phyloP scores from a whole-genome alignment of 2,797 vertebrate species.

The Phataginus tricuspis region DNA sequence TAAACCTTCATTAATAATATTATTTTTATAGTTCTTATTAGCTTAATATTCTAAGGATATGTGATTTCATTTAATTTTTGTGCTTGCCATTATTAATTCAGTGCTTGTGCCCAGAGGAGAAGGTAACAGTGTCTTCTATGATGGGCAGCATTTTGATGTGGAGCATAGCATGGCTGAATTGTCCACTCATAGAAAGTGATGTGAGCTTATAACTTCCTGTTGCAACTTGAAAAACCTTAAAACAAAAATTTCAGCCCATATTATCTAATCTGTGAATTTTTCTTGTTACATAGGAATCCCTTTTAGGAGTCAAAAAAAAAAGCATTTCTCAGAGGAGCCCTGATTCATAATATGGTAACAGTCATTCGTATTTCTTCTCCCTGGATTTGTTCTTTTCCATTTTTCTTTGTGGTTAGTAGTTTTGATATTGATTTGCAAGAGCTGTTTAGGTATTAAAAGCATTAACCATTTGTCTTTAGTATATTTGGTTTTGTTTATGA shows the following conservation, averaged over 20 bases:
- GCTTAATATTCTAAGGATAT: background rate
- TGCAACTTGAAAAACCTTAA: background rate
- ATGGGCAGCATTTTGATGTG: background rate
- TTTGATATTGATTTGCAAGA: conserved; percentile 7
- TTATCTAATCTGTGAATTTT: background rate
- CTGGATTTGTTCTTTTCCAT: background rate
- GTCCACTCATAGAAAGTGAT: background rate
- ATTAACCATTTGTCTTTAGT: background rate
- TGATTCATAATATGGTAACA: background rate
- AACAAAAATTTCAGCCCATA: background rate
- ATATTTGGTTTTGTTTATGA: background rate
- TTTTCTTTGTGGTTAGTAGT: conserved; percentile 6
- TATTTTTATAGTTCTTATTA: background rate
- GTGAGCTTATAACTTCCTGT: background rate
- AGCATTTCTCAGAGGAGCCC: background rate
- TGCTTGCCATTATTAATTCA: background rate
- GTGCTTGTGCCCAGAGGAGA: background rate
- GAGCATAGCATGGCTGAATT: background rate
- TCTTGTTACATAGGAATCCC: background rate
- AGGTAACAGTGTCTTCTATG: no score
- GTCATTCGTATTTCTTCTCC: background rate
- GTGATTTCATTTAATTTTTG: background rate
- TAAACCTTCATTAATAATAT: background rate
- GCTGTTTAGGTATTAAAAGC: background rate
- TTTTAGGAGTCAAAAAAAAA: background rate